phyloP scores from a whole-genome alignment of 2,888 invertebrate genomes.

The Himalopsyche kuldschensis region DNA sequence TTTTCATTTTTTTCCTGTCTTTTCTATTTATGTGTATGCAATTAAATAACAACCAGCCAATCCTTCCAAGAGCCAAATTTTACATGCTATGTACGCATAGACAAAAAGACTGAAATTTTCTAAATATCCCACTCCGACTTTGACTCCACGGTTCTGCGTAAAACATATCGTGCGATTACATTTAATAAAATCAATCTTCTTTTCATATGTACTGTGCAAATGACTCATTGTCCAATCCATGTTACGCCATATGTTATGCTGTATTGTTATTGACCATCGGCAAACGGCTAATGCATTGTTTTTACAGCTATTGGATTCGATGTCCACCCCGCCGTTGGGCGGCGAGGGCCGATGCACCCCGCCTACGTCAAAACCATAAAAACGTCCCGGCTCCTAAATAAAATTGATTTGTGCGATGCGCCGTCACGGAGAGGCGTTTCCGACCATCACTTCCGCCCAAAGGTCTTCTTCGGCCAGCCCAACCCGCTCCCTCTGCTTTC shows the following conservation, averaged over 20 bases:
- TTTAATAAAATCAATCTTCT: too few species aligned
- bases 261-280: not conserved
- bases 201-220: too few species aligned
- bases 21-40: too few species aligned
- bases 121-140: too few species aligned
- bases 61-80: too few species aligned
- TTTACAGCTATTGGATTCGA: not conserved
- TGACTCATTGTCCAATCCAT: not conserved
- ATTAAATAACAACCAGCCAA: too few species aligned
- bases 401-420: constrained; percentile 1
- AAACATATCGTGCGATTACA: too few species aligned
- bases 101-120: too few species aligned
- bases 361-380: not conserved
- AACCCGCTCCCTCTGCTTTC: not conserved
- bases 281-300: not conserved
- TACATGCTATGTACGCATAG: too few species aligned
- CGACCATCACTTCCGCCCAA: not conserved
- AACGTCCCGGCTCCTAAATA: not conserved
- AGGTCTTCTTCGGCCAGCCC: not conserved
- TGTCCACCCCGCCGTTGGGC: not conserved
- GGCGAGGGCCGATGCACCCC: not conserved
- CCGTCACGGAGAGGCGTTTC: not conserved
- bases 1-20: too few species aligned
- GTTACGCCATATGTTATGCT: not conserved
- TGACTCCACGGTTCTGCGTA: too few species aligned